These are phyloP conservation scores for Hypsopygia costalis DNA, from an alignment of 2,888 invertebrate genomes.

Conservation along the genomic window DNA sequence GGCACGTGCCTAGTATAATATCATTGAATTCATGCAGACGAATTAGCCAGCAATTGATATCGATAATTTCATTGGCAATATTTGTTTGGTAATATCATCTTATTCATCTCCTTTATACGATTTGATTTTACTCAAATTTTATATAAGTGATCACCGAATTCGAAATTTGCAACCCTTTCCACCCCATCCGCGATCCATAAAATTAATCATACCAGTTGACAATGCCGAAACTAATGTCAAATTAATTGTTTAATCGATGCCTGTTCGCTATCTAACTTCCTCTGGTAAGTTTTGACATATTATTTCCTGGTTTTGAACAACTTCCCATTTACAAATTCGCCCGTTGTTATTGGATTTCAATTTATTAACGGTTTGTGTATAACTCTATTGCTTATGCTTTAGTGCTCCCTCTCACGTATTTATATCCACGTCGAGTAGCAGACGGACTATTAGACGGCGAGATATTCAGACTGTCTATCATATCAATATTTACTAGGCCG, in stretches of 20 bases:
- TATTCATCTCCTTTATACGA: no score
- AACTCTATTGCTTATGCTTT: no score
- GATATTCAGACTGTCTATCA: no score
- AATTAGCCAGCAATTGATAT: no score
- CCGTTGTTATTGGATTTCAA: neutral
- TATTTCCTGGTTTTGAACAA: conserved; percentile 3
- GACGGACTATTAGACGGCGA: no score
- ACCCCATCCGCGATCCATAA: neutral
- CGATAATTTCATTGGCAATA: no score
- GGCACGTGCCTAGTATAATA: no score
- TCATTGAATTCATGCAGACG: no score
- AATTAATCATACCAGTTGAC: neutral
- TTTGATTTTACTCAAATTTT: neutral
- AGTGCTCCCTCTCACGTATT: no score
- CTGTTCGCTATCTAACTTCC: neutral
- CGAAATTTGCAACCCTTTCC: neutral
- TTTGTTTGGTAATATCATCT: no score
- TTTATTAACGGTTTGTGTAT: neutral
- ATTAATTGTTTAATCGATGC: conserved; percentile 6
- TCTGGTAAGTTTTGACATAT: conserved; percentile 4
- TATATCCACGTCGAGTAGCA: no score
- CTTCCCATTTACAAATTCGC: neutral
- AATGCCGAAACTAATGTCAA: neutral
- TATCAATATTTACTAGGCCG: no score
- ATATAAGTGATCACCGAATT: neutral